Evolutionary conservation across 2,113 vertebrate genomes (phyloP).

Genomic region (Hyperoodon ampullatus): DNA sequence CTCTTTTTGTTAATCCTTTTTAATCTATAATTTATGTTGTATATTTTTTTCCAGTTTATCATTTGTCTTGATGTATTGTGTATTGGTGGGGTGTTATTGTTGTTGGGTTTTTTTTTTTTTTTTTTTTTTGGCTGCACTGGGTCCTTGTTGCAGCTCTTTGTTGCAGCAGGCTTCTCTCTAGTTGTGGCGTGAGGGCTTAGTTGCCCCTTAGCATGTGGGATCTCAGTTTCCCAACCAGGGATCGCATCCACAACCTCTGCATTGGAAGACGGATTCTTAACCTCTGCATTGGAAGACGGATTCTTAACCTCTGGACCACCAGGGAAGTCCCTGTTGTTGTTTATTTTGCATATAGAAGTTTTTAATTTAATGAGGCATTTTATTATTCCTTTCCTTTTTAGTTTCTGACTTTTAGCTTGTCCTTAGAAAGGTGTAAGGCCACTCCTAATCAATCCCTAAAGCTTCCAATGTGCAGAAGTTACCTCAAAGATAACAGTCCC

Average conservation of each 20-base stretch:
- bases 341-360: background rate
- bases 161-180: too few relatives aligned
- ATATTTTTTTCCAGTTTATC: background rate
- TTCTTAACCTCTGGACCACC: too few relatives aligned
- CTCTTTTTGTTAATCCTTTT: constrained; percentile 43
- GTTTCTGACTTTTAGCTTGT: constrained; percentile 26
- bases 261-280: too few relatives aligned
- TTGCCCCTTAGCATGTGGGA: too few relatives aligned
- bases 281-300: too few relatives aligned
- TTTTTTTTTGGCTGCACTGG: too few relatives aligned
- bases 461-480: background rate
- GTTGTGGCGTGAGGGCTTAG: too few relatives aligned
- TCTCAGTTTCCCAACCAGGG: too few relatives aligned
- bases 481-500: background rate
- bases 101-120: background rate
- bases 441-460: background rate
- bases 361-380: background rate
- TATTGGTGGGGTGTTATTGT: background rate
- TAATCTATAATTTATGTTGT: background rate
- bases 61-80: background rate
- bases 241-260: too few relatives aligned
- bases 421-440: background rate
- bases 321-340: background rate
- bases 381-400: background rate
- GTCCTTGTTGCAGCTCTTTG: too few relatives aligned